These are phyloP conservation scores for Trinorchestia longiramus DNA, from an alignment of 1,140 invertebrate species.

Conservation along the genomic window DNA sequence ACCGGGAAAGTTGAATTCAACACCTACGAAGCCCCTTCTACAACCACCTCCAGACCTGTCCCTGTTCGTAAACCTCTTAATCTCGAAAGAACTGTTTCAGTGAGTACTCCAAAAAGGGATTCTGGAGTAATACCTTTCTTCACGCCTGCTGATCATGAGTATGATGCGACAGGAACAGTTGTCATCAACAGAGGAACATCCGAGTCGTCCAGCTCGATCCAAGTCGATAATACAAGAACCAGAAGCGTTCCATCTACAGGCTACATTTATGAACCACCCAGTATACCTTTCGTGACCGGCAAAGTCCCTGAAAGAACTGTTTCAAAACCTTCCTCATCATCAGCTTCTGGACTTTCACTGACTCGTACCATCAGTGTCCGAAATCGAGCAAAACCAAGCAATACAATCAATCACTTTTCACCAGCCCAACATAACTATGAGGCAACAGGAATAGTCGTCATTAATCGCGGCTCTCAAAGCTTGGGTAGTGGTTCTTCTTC, in stretches of 20 bases:
- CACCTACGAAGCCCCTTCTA: conserved; percentile 4
- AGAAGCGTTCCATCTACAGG: conserved; percentile 39
- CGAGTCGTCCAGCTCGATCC: neutral
- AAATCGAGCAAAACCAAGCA: conserved; percentile 47
- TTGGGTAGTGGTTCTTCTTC: neutral
- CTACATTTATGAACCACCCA: conserved; percentile 41
- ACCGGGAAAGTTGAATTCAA: conserved; percentile 53
- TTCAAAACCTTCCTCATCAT: conserved; percentile 38
- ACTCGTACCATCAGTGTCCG: conserved; percentile 59
- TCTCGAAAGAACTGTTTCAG: conserved; percentile 60
- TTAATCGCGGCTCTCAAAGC: conserved; percentile 44
- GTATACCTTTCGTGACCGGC: neutral
- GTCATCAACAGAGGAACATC: conserved; percentile 51
- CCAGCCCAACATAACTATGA: conserved; percentile 62
- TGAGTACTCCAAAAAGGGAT: conserved; percentile 60
- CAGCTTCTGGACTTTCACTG: conserved; percentile 49
- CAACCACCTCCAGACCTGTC: neutral
- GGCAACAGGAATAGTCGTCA: conserved; percentile 59
- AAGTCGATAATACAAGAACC: neutral
- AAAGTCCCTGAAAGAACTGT: neutral
- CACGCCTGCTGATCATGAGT: conserved; percentile 61
- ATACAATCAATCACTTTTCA: conserved; percentile 60
- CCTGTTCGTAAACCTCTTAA: conserved; percentile 40
- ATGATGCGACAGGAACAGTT: conserved; percentile 62
- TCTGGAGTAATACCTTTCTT: conserved; percentile 61